Conservation (phyloP, 30 jellyfish, hydroid and myxozoan species). For the Morbakka virulenta region DNA sequence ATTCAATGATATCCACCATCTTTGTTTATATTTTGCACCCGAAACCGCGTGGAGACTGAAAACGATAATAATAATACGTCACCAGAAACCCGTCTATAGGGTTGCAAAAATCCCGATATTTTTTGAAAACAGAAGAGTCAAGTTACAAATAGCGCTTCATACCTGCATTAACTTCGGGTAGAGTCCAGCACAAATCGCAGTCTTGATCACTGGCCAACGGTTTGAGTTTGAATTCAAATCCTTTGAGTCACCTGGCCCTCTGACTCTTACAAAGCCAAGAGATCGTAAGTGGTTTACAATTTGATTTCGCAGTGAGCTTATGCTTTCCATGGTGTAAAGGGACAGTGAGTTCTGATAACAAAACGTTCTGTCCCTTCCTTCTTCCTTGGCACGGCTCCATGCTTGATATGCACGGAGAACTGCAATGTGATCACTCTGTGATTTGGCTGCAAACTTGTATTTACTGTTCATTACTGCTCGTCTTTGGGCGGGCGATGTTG, state of each 20-base stretch:
- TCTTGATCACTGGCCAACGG: slow-evolving; percentile 78
- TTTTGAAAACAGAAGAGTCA: too few species aligned
- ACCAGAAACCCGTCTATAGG: too few species aligned
- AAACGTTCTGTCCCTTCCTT: slow-evolving; percentile 68
- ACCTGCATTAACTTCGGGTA: slow-evolving; percentile 66
- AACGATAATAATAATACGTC: too few species aligned
- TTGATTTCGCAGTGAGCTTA: slow-evolving; percentile 86
- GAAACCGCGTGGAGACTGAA: too few species aligned
- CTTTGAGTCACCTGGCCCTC: slow-evolving; percentile 82
- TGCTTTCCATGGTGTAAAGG: slow-evolving; percentile 89
- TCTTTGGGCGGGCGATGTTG: slow-evolving; percentile 65
- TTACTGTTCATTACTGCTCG: slow-evolving; percentile 64
- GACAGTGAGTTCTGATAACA: slow-evolving; percentile 77
- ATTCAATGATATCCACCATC: too few species aligned
- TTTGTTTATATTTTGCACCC: too few species aligned
- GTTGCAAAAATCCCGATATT: too few species aligned
- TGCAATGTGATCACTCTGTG: slow-evolving; percentile 84
- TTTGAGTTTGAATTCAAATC: slow-evolving; percentile 81
- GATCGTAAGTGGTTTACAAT: slow-evolving; percentile 51
- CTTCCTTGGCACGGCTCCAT: slow-evolving; percentile 82
- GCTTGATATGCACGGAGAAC: slow-evolving; percentile 72
- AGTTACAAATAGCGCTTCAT: too few species aligned
- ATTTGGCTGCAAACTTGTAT: slow-evolving; percentile 51
- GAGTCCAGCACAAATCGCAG: slow-evolving; percentile 88
- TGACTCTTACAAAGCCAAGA: slow-evolving; percentile 75